Percentiles rank a stretch among this genome's conserved stretches.
Evolutionary conservation across 2,888 invertebrate genomes (phyloP).

Genomic region (Drepana falcataria): DNA sequence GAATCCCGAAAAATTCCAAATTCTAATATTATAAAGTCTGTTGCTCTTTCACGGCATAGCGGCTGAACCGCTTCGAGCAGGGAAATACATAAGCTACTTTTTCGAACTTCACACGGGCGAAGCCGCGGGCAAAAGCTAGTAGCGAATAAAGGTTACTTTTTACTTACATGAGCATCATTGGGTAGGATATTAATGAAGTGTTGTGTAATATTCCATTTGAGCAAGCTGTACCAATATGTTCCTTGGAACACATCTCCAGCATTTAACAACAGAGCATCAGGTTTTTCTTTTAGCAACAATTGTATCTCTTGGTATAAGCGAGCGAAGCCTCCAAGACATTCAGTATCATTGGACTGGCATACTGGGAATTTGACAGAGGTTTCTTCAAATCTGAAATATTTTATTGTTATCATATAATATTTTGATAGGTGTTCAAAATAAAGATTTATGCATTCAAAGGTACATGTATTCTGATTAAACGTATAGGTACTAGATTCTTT

Average conservation of each 20-base stretch:
- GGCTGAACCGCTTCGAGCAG: no score
- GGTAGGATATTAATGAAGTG: slow-evolving; percentile 86
- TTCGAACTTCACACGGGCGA: no score
- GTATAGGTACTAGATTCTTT: no score
- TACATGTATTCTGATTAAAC: no score
- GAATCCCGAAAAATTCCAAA: no score
- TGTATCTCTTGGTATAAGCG: slow-evolving; percentile 79
- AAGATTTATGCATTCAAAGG: no score
- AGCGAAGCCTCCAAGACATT: slow-evolving; percentile 84
- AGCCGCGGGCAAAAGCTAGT: no score
- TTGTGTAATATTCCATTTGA: slow-evolving; percentile 85
- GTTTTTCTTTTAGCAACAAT: slow-evolving; percentile 60
- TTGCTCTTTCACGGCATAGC: no score
- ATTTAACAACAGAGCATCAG: slow-evolving; percentile 83
- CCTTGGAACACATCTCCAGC: slow-evolving; percentile 92
- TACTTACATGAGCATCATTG: slow-evolving; percentile 86
- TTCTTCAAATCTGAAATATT: slow-evolving; percentile 77
- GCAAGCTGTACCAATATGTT: slow-evolving; percentile 87
- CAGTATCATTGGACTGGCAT: slow-evolving; percentile 67
- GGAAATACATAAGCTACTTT: no score
- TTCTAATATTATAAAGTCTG: no score
- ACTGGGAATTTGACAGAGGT: slow-evolving; percentile 73
- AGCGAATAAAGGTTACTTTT: no score
- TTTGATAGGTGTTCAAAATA: neutral
- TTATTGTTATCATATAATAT: neutral